Conservation (phyloP, 2,113 vertebrate species). For the Neofelis nebulosa region DNA sequence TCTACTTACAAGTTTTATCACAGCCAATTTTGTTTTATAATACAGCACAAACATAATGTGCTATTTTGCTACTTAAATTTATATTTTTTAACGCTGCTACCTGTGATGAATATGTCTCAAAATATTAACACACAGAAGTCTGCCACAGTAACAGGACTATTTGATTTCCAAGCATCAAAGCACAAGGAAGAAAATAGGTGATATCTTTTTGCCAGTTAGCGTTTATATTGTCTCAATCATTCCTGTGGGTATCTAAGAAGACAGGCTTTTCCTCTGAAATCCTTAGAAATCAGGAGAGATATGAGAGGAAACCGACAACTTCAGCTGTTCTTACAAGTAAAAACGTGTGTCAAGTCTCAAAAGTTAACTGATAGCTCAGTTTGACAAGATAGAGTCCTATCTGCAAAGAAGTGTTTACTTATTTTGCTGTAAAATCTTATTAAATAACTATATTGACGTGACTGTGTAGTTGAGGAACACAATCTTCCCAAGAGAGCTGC, state of each 20-base stretch:
- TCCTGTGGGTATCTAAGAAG: background rate
- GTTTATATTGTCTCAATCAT: background rate
- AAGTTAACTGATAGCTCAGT: background rate
- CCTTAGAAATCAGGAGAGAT: background rate
- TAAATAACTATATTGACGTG: background rate
- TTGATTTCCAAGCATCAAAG: background rate
- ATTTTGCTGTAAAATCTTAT: background rate
- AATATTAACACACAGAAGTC: background rate
- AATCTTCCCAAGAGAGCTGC: background rate
- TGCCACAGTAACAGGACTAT: background rate
- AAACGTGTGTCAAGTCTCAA: background rate
- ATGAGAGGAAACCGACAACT: background rate
- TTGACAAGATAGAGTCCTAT: background rate
- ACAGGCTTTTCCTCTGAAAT: background rate
- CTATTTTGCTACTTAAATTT: background rate
- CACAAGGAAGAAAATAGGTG: background rate
- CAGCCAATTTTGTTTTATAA: slow-evolving; percentile 20
- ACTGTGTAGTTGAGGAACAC: background rate
- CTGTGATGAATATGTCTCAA: slow-evolving; percentile 9
- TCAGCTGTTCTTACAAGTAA: background rate
- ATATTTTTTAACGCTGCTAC: background rate
- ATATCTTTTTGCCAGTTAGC: background rate
- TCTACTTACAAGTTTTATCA: background rate
- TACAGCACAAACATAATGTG: background rate
- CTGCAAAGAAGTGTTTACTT: background rate